phyloP scores from a whole-genome alignment of 2,113 vertebrate species.

The Nannobrachium achirus region DNA sequence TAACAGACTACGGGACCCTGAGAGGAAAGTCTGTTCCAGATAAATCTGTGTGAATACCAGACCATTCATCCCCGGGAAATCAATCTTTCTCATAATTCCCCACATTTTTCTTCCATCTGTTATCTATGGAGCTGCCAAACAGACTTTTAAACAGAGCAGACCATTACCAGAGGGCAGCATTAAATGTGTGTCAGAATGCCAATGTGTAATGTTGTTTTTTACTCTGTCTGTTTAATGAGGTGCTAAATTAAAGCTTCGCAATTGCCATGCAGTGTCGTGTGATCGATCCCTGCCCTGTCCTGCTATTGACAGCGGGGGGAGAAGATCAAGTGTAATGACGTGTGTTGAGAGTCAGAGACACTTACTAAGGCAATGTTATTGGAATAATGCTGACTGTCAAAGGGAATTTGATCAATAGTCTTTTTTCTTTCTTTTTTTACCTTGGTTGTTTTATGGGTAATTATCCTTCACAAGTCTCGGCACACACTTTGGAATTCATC shows the following conservation, averaged over 20 bases:
- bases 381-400: conserved; percentile 32
- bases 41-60: conserved; percentile 72
- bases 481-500: conserved; percentile 49
- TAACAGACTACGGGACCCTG: conserved; percentile 55
- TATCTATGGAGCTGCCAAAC: conserved; percentile 75
- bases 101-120: conserved; percentile 78
- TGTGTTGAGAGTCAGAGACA: conserved; percentile 20
- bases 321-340: conserved; percentile 11
- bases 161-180: conserved; percentile 71
- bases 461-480: conserved; percentile 46
- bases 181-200: conserved; percentile 73
- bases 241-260: conserved; percentile 77
- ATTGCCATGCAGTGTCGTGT: conserved; percentile 53
- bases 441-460: conserved; percentile 32
- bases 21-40: conserved; percentile 68
- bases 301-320: conserved; percentile 31
- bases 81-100: conserved; percentile 80
- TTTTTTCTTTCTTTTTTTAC: conserved; percentile 28
- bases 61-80: conserved; percentile 76
- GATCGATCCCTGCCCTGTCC: conserved; percentile 46
- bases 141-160: conserved; percentile 74
- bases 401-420: conserved; percentile 30
- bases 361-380: conserved; percentile 15
- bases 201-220: conserved; percentile 71
- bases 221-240: conserved; percentile 72